Conservation (phyloP, 2,797 vertebrate genomes). For the Myotis daubentonii region DNA sequence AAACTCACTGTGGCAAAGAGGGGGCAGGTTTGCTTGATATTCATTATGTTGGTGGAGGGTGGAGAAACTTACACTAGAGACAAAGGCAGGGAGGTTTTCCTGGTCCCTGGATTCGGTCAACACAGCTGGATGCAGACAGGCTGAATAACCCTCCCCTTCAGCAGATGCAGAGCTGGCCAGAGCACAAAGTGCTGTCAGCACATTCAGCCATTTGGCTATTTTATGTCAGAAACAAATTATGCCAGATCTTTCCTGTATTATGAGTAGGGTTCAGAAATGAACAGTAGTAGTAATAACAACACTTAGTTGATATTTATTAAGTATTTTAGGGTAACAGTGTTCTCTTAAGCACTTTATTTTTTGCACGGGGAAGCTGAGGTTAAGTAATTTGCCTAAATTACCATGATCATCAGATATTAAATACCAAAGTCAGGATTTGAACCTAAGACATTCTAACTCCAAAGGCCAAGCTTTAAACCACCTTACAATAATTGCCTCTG, state of each 20-base stretch:
- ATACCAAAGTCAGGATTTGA: background rate
- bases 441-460: background rate
- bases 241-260: background rate
- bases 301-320: background rate
- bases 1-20: background rate
- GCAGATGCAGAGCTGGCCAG: background rate
- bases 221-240: background rate
- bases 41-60: background rate
- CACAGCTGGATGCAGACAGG: background rate
- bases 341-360: slow-evolving; percentile 44
- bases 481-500: background rate
- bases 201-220: background rate
- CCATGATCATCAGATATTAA: background rate
- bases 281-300: background rate
- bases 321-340: background rate
- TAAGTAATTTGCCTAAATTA: slow-evolving; percentile 2
- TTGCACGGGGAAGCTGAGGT: background rate
- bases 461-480: background rate
- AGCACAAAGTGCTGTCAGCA: background rate
- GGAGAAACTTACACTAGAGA: background rate
- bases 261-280: background rate
- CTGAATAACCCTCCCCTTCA: background rate
- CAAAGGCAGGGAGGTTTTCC: background rate
- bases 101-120: background rate
- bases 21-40: background rate